Evolutionary conservation across 2,797 vertebrate genomes (phyloP).

Genomic region (Rhyacichthys aspro): DNA sequence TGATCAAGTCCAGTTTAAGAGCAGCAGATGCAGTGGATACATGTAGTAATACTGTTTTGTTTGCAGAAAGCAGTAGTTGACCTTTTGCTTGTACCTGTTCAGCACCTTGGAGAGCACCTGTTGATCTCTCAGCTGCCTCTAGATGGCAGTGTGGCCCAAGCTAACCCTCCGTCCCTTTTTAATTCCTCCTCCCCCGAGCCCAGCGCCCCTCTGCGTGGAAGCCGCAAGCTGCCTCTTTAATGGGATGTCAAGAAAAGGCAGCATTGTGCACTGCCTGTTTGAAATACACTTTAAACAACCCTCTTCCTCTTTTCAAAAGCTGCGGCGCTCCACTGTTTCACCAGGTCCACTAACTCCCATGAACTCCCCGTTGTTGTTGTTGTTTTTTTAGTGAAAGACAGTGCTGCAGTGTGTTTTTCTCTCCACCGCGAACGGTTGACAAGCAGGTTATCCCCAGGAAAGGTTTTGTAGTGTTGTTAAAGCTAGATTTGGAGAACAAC

Average conservation of each 20-base stretch:
- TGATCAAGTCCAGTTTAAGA: too few relatives aligned
- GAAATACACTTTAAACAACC: conserved; percentile 74
- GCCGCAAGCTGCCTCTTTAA: conserved; percentile 69
- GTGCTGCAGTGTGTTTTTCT: conserved; percentile 15
- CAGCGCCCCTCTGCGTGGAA: conserved; percentile 31
- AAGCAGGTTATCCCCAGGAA: conserved; percentile 30
- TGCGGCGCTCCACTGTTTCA: conserved; percentile 33
- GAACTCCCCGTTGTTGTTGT: conserved; percentile 32
- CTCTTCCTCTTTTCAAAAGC: conserved; percentile 45
- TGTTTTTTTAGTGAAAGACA: conserved; percentile 13
- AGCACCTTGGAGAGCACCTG: conserved; percentile 38
- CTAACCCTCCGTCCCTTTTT: conserved; percentile 5
- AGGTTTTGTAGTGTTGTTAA: conserved; percentile 21
- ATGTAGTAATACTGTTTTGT: too few relatives aligned
- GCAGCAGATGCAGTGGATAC: too few relatives aligned
- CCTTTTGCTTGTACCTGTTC: conserved; percentile 10
- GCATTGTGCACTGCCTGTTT: conserved; percentile 59
- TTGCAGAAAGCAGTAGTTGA: neutral
- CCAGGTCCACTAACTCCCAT: conserved; percentile 43
- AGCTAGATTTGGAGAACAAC: conserved; percentile 29
- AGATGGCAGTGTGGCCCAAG: conserved; percentile 76
- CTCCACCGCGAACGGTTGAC: conserved; percentile 25
- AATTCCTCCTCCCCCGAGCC: conserved; percentile 9
- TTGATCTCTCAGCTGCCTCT: conserved; percentile 42
- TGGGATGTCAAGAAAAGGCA: conserved; percentile 75